phyloP scores from a whole-genome alignment of 2,888 invertebrate genomes.

The Hemaris fuciformis region DNA sequence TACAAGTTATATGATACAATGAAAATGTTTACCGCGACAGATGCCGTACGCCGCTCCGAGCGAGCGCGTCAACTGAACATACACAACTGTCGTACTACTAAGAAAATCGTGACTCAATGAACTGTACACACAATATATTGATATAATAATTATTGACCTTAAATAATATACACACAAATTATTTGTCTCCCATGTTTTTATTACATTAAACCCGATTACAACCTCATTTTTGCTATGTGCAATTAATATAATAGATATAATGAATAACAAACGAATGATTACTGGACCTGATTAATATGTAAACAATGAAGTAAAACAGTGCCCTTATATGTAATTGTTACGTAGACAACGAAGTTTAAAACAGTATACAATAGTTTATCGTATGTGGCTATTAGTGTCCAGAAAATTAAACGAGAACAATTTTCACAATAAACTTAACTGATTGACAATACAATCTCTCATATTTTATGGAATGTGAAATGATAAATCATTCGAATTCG shows the following conservation, averaged over 20 bases:
- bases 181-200: conserved; percentile 74
- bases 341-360: conserved; percentile 19
- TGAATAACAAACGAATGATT: conserved; percentile 56
- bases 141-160: conserved; percentile 64
- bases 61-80: conserved; percentile 57
- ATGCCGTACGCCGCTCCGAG: conserved; percentile 55
- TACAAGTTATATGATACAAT: conserved; percentile 80
- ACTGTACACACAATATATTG: conserved; percentile 71
- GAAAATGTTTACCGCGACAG: conserved; percentile 67
- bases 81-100: conserved; percentile 57
- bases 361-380: not conserved
- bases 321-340: conserved; percentile 45
- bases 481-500: conserved; percentile 60
- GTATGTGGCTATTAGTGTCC: conserved; percentile 4
- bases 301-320: conserved; percentile 62
- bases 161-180: conserved; percentile 79
- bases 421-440: not conserved
- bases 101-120: conserved; percentile 58
- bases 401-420: conserved; percentile 1
- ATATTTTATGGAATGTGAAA: conserved; percentile 15
- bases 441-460: not conserved
- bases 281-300: conserved; percentile 47
- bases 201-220: conserved; percentile 73
- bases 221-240: conserved; percentile 79
- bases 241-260: conserved; percentile 49